These are phyloP conservation scores for Xerus inauris DNA, from an alignment of 2,113 vertebrate species.

Conservation along the genomic window DNA sequence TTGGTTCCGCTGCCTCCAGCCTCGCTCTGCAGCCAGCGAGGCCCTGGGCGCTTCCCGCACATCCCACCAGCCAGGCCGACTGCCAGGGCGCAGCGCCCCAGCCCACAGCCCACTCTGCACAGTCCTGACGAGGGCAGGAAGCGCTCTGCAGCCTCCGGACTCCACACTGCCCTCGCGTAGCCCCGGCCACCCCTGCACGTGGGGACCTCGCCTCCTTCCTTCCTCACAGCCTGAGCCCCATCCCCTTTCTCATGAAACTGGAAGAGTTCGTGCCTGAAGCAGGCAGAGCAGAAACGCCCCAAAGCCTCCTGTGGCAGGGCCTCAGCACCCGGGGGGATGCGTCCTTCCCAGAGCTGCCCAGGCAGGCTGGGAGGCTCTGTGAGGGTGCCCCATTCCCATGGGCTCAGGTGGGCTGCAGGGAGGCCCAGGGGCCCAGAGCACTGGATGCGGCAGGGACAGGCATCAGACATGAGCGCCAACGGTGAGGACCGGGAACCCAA, in stretches of 20 bases:
- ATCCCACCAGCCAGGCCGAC: not conserved
- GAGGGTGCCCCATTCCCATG: accelerated
- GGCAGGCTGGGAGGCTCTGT: accelerated
- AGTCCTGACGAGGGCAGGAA: not conserved
- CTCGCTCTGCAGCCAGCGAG: not conserved
- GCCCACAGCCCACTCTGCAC: constrained; percentile 22
- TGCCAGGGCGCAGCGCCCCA: not conserved
- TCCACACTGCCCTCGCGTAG: not conserved
- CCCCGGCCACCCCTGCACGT: not conserved
- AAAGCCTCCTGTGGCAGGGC: no score
- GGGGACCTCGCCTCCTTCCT: constrained; percentile 69
- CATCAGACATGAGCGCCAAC: not conserved
- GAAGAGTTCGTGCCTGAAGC: not conserved
- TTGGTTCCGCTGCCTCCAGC: constrained; percentile 65
- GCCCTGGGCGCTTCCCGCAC: not conserved
- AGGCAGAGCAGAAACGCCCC: not conserved
- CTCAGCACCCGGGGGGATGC: accelerated
- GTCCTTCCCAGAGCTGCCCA: not conserved
- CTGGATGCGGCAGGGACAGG: not conserved
- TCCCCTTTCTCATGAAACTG: not conserved
- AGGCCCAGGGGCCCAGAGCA: not conserved
- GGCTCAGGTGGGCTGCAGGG: not conserved
- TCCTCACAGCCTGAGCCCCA: not conserved
- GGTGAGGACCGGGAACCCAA: no score
- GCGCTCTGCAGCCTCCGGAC: not conserved